Conservation (phyloP, 2,888 invertebrate genomes). For the Trachelus iudaicus region DNA sequence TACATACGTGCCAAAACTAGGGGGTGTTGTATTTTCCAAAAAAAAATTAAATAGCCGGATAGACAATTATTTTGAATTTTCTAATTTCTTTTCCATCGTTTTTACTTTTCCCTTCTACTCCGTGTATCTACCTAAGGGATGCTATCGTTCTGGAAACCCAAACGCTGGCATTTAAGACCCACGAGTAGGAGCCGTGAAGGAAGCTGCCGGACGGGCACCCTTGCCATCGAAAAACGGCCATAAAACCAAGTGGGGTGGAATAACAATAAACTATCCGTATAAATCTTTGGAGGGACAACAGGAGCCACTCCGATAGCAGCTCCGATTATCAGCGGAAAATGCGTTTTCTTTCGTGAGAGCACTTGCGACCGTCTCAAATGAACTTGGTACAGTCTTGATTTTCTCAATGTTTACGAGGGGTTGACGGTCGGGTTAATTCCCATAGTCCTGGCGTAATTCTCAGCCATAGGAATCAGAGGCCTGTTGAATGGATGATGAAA, state of each 20-base stretch:
- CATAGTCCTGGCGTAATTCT: background rate
- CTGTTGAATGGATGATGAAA: too few relatives aligned
- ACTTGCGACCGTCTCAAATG: slow-evolving; percentile 13
- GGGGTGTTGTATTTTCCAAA: too few relatives aligned
- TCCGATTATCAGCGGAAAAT: slow-evolving; percentile 59
- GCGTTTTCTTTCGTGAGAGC: slow-evolving; percentile 50
- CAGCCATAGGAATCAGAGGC: too few relatives aligned
- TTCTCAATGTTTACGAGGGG: slow-evolving; percentile 18
- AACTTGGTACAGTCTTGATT: slow-evolving; percentile 16
- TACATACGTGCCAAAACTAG: too few relatives aligned
- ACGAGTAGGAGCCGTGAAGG: slow-evolving; percentile 35
- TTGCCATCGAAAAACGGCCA: slow-evolving; percentile 43
- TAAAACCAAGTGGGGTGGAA: slow-evolving; percentile 60
- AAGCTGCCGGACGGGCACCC: slow-evolving; percentile 35
- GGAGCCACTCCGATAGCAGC: slow-evolving; percentile 48
- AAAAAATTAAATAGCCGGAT: too few relatives aligned
- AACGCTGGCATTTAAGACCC: slow-evolving; percentile 38
- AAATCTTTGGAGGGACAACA: slow-evolving; percentile 54
- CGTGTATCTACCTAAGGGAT: too few relatives aligned
- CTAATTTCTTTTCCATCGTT: background rate
- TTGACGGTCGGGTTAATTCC: background rate
- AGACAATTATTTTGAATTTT: too few relatives aligned
- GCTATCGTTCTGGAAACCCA: background rate
- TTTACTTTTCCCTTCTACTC: background rate
- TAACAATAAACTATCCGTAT: slow-evolving; percentile 61